Evolutionary conservation across 2,797 vertebrate genomes (phyloP).

Genomic region (Poeciliopsis paucimaculata): DNA sequence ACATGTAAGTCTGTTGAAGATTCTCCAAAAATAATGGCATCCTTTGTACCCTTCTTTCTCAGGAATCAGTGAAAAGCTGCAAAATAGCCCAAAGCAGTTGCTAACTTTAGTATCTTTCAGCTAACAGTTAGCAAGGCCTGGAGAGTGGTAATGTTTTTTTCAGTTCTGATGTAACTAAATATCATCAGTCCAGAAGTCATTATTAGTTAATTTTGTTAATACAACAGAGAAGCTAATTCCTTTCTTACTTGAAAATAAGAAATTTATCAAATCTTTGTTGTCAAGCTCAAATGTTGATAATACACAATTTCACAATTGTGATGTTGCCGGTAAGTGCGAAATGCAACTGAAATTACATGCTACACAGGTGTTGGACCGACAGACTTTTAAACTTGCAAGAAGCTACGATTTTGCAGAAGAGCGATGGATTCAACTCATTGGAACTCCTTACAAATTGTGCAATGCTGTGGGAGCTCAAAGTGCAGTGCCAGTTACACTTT

Average conservation of each 20-base stretch:
- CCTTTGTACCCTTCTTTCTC: not conserved
- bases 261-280: too few relatives aligned
- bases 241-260: not conserved
- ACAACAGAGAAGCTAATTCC: not conserved
- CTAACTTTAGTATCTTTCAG: not conserved
- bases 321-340: too few relatives aligned
- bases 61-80: not conserved
- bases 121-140: not conserved
- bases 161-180: not conserved
- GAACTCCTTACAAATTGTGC: too few relatives aligned
- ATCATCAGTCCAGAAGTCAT: not conserved
- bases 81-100: not conserved
- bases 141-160: not conserved
- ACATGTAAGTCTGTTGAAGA: not conserved
- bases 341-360: too few relatives aligned
- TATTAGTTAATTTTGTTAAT: not conserved
- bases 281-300: too few relatives aligned
- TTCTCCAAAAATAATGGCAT: not conserved
- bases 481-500: too few relatives aligned
- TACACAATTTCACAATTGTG: too few relatives aligned
- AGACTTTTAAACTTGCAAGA: too few relatives aligned
- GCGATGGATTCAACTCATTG: too few relatives aligned
- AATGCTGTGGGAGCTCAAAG: too few relatives aligned
- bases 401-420: too few relatives aligned
- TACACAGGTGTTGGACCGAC: too few relatives aligned